phyloP scores from a whole-genome alignment of 2,797 vertebrate genomes.

The Crotalus adamanteus region DNA sequence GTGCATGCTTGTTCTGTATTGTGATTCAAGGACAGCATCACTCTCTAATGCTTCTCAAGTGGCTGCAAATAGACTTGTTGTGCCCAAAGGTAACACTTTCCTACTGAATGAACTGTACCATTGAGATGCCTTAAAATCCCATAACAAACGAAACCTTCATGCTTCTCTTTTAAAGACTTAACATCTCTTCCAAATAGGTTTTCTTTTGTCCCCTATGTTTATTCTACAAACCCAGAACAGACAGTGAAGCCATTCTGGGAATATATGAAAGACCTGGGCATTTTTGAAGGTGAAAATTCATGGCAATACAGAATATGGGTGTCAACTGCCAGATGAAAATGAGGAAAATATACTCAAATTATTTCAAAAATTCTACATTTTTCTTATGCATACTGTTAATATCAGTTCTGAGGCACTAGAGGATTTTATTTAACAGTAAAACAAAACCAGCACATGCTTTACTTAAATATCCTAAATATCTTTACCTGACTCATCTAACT shows the following conservation, averaged over 20 bases:
- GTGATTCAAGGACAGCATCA: slow-evolving; percentile 39
- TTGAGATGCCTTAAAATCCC: slow-evolving; percentile 58
- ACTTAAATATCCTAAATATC: not conserved
- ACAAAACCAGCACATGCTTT: not conserved
- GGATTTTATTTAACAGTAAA: not conserved
- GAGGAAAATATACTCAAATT: slow-evolving; percentile 26
- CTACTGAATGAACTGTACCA: slow-evolving; percentile 52
- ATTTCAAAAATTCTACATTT: slow-evolving; percentile 1
- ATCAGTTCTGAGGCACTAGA: not conserved
- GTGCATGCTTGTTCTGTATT: slow-evolving; percentile 17
- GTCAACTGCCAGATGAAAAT: not conserved
- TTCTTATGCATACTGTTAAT: not conserved
- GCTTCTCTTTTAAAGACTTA: slow-evolving; percentile 47
- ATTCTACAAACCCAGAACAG: slow-evolving; percentile 26
- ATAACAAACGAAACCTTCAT: slow-evolving; percentile 42
- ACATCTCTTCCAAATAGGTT: slow-evolving; percentile 24
- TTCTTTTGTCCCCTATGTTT: slow-evolving; percentile 18
- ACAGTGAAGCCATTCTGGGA: slow-evolving; percentile 15
- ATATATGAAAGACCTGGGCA: slow-evolving; percentile 32
- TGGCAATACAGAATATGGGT: slow-evolving; percentile 10
- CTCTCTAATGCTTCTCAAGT: slow-evolving; percentile 22
- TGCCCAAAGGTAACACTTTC: slow-evolving; percentile 33
- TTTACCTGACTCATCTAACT: not conserved
- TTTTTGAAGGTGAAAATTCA: not conserved
- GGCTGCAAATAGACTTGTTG: slow-evolving; percentile 47